phyloP scores from a whole-genome alignment of 2,797 vertebrate species.

The Urosaurus nigricauda region DNA sequence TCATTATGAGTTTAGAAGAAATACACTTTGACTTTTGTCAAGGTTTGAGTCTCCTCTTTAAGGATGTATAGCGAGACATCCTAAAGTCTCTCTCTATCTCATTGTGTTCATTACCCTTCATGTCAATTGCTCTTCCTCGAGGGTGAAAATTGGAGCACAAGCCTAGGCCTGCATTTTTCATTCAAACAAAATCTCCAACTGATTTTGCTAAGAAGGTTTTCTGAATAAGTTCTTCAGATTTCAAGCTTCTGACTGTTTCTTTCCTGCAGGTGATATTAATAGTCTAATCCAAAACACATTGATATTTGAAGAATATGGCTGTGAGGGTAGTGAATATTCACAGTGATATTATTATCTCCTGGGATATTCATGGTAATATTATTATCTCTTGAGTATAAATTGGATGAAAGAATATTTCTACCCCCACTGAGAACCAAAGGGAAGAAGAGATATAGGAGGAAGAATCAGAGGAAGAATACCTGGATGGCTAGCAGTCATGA shows the following conservation, averaged over 20 bases:
- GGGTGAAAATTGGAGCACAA: not conserved
- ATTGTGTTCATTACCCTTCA: not conserved
- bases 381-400: constrained; percentile 22
- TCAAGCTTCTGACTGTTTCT: constrained; percentile 22
- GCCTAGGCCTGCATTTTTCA: not conserved
- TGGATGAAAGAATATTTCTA: not conserved
- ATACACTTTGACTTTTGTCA: constrained; percentile 5
- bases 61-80: not conserved
- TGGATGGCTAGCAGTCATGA: not conserved
- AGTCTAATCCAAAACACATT: not conserved
- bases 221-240: constrained; percentile 9
- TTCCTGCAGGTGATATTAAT: constrained; percentile 35
- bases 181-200: not conserved
- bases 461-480: not conserved
- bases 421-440: constrained; percentile 1
- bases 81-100: not conserved
- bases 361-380: constrained; percentile 39
- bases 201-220: not conserved
- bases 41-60: not conserved
- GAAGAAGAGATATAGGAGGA: not conserved
- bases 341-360: constrained; percentile 26
- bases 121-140: not conserved
- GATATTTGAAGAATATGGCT: not conserved
- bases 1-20: not conserved
- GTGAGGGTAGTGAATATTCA: constrained; percentile 28